Percentiles rank a stretch among this genome's conserved stretches.
Conservation (phyloP, 2,888 invertebrate species). For the Dasysyrphus albostriatus region DNA sequence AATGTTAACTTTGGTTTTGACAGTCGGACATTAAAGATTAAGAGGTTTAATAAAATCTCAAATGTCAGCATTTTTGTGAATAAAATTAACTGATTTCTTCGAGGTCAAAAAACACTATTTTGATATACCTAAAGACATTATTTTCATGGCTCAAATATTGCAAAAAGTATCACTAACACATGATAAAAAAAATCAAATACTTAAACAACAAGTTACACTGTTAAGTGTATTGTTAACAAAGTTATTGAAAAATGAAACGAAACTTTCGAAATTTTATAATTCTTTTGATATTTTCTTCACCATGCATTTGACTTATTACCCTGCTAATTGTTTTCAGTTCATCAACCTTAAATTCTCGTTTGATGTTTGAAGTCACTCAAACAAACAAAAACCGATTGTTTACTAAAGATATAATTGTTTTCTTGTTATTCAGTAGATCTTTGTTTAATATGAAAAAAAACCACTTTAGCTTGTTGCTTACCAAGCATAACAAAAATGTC, state of each 20-base stretch:
- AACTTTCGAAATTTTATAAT: neutral
- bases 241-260: neutral
- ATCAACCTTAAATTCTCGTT: conserved; percentile 11
- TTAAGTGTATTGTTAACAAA: no score
- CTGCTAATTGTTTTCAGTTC: conserved; percentile 35
- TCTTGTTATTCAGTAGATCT: neutral
- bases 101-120: no score
- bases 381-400: neutral
- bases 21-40: no score
- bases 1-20: no score
- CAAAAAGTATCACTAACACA: no score
- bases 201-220: no score
- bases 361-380: conserved; percentile 10
- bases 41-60: no score
- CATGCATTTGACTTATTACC: conserved; percentile 12
- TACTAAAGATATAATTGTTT: conserved; percentile 21
- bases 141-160: no score
- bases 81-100: no score
- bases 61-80: no score
- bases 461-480: conserved; percentile 12
- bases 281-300: neutral
- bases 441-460: neutral
- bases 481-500: conserved; percentile 28
- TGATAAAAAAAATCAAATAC: no score
- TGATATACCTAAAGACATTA: no score